Conservation (phyloP, 1,140 invertebrate genomes). For the Drusus annulatus region DNA sequence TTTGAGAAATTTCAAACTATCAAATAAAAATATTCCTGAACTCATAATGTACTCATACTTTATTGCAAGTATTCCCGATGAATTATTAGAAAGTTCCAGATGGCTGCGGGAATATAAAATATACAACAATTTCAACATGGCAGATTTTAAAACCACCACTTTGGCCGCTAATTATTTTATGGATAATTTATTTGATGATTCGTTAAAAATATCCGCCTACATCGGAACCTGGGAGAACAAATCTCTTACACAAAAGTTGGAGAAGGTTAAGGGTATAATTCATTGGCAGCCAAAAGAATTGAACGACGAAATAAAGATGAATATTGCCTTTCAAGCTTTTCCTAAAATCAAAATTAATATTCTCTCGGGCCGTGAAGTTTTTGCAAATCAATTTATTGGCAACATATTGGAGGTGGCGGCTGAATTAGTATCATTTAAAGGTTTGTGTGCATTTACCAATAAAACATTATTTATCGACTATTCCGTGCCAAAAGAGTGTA, state of each 20-base stretch:
- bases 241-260: neutral
- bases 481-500: no score
- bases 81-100: neutral
- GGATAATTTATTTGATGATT: neutral
- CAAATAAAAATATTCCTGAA: neutral
- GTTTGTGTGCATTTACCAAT: neutral
- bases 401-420: neutral
- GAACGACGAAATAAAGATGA: neutral
- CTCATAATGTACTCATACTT: neutral
- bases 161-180: neutral
- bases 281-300: neutral
- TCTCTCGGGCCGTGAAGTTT: slow-evolving; percentile 3
- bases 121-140: neutral
- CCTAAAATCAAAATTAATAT: neutral
- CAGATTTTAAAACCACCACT: neutral
- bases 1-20: slow-evolving; percentile 1
- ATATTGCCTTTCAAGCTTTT: slow-evolving; percentile 4
- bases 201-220: neutral
- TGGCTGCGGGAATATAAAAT: slow-evolving; percentile 26
- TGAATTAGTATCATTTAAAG: neutral
- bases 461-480: no score
- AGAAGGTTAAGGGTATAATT: neutral
- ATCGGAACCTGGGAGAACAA: neutral
- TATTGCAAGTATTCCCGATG: neutral
- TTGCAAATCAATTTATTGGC: slow-evolving; percentile 2